Base-by-base conservation (phyloP, 2,888 invertebrate genomes). In the Oeneis ivallda region DNA sequence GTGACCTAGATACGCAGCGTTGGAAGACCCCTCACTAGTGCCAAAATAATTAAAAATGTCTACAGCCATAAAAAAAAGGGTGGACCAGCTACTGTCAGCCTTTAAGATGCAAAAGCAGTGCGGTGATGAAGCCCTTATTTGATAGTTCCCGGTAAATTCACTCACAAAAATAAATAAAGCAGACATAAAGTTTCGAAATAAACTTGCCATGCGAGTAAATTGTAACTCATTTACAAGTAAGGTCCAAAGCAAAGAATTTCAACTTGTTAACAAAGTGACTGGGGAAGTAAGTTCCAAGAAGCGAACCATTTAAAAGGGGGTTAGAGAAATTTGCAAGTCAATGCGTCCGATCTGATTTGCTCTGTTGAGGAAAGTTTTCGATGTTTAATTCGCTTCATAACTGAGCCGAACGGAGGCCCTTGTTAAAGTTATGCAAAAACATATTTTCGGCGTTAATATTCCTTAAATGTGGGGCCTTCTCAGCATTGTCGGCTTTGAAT, bases 281-380 rank as follows among this genome's bases (percentile, higher is more conserved):
- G 41, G 10, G 41, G 47, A 47, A 54, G 19, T 62, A 34, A 62
- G 47, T 47, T 56, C 47, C 17, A 43, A 56, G 26, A 54, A 56
- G 37, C 37, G 54, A 54, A 43, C 62, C 50, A 41, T 61, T 61
- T 52, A 60, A 60, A 50, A 6, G 50, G 39, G 60, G 50, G 49
- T 60, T 60, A 52, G 41, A 41, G 41, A 66, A 69, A 76, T 78
- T 76, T 75, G 77, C 77, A 75, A 78, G 75, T 75, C 76, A 73
- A 76, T 73, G 74, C 65, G 63, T 64, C 64, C 64, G 69, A 70
- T 68, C 66, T 65, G 68, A 70, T 68, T 71, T 60, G 64, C 62
- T 66, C 61, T 53, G 59, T 62, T 57, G 62, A 37, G 66, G 53
- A 70, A 68, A 68, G 64, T 71, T 71, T 70, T 61, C 59, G 67